Percentiles rank a stretch among this genome's conserved stretches.
phyloP scores from a whole-genome alignment of 2,113 vertebrate species.

The Megaptera novaeangliae region DNA sequence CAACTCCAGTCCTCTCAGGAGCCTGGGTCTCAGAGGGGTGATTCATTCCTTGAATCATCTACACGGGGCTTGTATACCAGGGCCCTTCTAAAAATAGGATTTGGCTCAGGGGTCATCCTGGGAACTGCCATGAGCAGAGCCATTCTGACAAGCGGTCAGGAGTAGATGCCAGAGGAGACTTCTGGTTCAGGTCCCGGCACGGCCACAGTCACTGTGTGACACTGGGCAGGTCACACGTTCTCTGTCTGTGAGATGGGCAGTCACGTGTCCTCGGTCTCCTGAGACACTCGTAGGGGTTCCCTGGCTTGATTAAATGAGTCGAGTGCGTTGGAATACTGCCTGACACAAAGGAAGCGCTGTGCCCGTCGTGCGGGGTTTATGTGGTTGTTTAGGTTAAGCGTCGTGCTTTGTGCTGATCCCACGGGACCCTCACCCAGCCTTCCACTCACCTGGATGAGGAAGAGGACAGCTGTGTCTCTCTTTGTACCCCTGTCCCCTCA shows the following conservation, averaged over 20 bases:
- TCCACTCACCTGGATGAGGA: too few species aligned
- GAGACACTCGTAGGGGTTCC: too few species aligned
- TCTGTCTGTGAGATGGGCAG: not conserved
- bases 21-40: not conserved
- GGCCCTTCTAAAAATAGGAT: not conserved
- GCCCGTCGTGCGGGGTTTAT: too few species aligned
- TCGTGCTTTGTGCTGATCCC: too few species aligned
- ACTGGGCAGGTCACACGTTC: not conserved
- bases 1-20: not conserved
- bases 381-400: too few species aligned
- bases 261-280: too few species aligned
- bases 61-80: not conserved
- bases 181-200: not conserved
- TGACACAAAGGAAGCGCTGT: too few species aligned
- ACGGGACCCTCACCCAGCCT: too few species aligned
- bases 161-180: not conserved
- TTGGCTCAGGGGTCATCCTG: not conserved
- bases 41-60: not conserved
- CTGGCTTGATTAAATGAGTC: too few species aligned
- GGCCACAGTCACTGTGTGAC: not conserved
- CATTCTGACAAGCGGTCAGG: not conserved
- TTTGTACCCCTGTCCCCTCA: not conserved
- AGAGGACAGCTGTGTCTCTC: not conserved
- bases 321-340: too few species aligned
- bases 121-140: not conserved